These are phyloP conservation scores for Cataglyphis livida DNA, from an alignment of 2,888 invertebrate species.

Conservation along the genomic window DNA sequence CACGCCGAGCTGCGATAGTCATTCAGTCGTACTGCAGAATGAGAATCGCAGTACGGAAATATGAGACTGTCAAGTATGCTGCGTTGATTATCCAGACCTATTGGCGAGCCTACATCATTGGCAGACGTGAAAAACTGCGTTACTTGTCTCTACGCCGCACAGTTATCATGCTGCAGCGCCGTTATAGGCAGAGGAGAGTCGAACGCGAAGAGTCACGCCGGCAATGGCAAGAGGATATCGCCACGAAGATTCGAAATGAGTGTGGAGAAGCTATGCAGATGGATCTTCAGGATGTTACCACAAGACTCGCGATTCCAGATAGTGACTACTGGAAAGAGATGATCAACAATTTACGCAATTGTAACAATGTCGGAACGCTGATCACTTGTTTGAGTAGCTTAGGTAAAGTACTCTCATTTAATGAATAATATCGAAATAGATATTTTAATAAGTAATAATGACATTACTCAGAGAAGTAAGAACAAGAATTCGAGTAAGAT, in stretches of 20 bases:
- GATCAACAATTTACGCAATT: background rate
- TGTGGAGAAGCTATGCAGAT: background rate
- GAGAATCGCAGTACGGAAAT: constrained; percentile 65
- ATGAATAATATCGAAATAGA: background rate
- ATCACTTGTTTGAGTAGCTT: constrained; percentile 9
- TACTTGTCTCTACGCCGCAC: constrained; percentile 31
- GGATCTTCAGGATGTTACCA: constrained; percentile 69
- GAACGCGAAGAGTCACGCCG: background rate
- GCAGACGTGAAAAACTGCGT: constrained; percentile 14
- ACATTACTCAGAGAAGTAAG: background rate
- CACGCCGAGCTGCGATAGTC: constrained; percentile 80
- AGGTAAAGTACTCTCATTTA: constrained; percentile 8
- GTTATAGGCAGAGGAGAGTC: constrained; percentile 15
- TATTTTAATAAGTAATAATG: background rate
- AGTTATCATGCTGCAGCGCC: constrained; percentile 43
- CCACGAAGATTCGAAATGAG: constrained; percentile 12
- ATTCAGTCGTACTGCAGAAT: constrained; percentile 76
- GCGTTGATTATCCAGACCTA: constrained; percentile 31
- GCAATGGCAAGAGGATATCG: background rate
- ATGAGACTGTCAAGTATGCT: background rate
- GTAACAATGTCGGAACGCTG: constrained; percentile 3
- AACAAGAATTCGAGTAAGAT: background rate
- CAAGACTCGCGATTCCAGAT: constrained; percentile 53
- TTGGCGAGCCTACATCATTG: constrained; percentile 44
- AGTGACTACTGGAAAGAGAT: constrained; percentile 19